A percentile compares a stretch with the other conserved stretches of the same genome.
Evolutionary conservation across 1,140 invertebrate species (phyloP).

Genomic region (Archivesica marissinica): DNA sequence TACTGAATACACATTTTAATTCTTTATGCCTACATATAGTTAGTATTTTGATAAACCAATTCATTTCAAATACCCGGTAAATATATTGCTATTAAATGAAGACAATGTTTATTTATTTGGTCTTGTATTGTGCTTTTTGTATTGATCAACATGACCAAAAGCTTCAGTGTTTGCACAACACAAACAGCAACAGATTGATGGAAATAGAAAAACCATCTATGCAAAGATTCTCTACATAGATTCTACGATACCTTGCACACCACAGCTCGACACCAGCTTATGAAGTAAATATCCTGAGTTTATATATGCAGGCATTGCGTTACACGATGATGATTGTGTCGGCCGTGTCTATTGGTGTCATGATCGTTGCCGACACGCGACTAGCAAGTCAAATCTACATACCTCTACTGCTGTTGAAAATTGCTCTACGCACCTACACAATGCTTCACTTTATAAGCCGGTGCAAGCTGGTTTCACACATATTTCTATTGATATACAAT

Average conservation of each 20-base stretch:
- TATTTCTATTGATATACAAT: constrained; percentile 19
- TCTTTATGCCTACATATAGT: too few species aligned
- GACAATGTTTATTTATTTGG: not conserved
- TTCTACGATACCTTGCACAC: not conserved
- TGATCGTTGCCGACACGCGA: not conserved
- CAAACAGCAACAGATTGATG: not conserved
- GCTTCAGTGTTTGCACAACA: too few species aligned
- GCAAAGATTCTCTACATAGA: not conserved
- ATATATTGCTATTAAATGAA: not conserved
- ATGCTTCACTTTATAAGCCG: not conserved
- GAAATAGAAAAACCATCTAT: not conserved
- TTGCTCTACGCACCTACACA: constrained; percentile 47
- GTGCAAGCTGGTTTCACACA: not conserved
- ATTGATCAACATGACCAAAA: not conserved
- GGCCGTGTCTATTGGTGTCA: too few species aligned
- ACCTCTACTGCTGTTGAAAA: constrained; percentile 42
- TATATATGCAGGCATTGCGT: not conserved
- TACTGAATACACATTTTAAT: too few species aligned
- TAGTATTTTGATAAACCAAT: too few species aligned
- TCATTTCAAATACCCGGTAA: too few species aligned
- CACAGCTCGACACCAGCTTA: not conserved
- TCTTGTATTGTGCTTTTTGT: not conserved
- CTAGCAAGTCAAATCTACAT: not conserved
- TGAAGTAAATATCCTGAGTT: constrained; percentile 1
- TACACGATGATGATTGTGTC: constrained; percentile 1